phyloP scores from a whole-genome alignment of 2,113 vertebrate species.

The Tautogolabrus adspersus region DNA sequence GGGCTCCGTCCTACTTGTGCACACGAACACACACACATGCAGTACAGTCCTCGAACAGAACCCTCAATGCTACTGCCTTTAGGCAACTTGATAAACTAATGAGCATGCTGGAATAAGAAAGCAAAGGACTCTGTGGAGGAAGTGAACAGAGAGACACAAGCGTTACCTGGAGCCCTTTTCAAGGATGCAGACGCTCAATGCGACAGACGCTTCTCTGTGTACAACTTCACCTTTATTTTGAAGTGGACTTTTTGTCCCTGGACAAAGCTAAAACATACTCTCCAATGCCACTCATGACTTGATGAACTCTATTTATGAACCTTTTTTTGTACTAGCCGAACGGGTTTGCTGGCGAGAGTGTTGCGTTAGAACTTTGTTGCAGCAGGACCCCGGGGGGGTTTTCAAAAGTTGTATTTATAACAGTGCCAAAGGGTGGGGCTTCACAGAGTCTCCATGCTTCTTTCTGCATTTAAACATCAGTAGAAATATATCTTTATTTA shows the following conservation, averaged over 20 bases:
- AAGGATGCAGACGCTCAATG: slow-evolving; percentile 43
- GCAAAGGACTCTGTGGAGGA: slow-evolving; percentile 55
- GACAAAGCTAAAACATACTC: slow-evolving; percentile 53
- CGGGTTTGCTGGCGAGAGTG: slow-evolving; percentile 72
- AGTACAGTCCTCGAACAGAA: slow-evolving; percentile 36
- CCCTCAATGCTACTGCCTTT: slow-evolving; percentile 56
- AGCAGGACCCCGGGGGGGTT: slow-evolving; percentile 50
- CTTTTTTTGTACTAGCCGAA: slow-evolving; percentile 74
- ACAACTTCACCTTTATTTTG: slow-evolving; percentile 35
- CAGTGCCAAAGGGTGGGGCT: slow-evolving; percentile 81
- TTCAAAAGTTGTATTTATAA: slow-evolving; percentile 77
- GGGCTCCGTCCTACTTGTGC: slow-evolving; percentile 62
- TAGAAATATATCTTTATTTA: slow-evolving; percentile 42
- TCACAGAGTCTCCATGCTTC: slow-evolving; percentile 58
- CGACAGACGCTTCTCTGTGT: slow-evolving; percentile 55
- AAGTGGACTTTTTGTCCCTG: slow-evolving; percentile 44
- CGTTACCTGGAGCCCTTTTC: slow-evolving; percentile 49
- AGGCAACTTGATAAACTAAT: slow-evolving; percentile 62
- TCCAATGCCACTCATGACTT: slow-evolving; percentile 71
- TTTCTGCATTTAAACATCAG: slow-evolving; percentile 51
- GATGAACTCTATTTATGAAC: slow-evolving; percentile 84
- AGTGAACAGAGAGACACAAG: slow-evolving; percentile 51
- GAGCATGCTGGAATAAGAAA: slow-evolving; percentile 63
- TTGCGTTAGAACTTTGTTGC: slow-evolving; percentile 60
- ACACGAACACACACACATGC: slow-evolving; percentile 26